These are phyloP conservation scores for Dinocampus coccinellae DNA, from an alignment of 2,888 invertebrate genomes.

Conservation along the genomic window DNA sequence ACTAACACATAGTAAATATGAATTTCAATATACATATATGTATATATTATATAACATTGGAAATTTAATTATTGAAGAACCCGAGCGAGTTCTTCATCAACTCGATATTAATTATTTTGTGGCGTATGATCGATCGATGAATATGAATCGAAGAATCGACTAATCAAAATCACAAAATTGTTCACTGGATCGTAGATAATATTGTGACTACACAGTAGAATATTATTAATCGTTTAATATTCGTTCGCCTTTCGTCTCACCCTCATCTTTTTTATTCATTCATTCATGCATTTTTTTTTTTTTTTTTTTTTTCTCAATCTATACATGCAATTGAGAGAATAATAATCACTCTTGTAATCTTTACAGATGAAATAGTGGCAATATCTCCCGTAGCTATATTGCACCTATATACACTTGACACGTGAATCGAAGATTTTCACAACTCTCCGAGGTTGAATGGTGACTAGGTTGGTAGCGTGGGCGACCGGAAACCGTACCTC, in stretches of 20 bases:
- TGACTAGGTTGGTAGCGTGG: constrained; percentile 62
- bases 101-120: constrained; percentile 31
- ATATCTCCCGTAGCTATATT: constrained; percentile 42
- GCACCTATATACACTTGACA: constrained; percentile 56
- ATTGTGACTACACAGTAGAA: neutral
- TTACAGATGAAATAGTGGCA: neutral
- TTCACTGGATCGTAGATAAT: constrained; percentile 7
- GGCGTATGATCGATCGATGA: constrained; percentile 32
- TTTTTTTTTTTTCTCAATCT: no score
- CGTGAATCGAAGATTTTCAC: constrained; percentile 61
- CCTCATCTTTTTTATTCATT: neutral
- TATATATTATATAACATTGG: constrained; percentile 4
- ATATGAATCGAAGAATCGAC: constrained; percentile 25
- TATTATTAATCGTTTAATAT: constrained; percentile 1
- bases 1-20: constrained; percentile 12
- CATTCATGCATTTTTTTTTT: no score
- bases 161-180: constrained; percentile 29
- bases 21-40: constrained; percentile 23
- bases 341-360: constrained; percentile 27
- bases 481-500: constrained; percentile 73
- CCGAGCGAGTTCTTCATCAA: constrained; percentile 15
- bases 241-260: neutral
- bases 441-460: constrained; percentile 47
- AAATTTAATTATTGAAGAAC: constrained; percentile 31
- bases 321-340: constrained; percentile 23